Percentiles rank a stretch among this genome's conserved stretches.
These are phyloP conservation scores for Cochlearius cochlearius DNA, from an alignment of 2,113 vertebrate species.

Conservation along the genomic window DNA sequence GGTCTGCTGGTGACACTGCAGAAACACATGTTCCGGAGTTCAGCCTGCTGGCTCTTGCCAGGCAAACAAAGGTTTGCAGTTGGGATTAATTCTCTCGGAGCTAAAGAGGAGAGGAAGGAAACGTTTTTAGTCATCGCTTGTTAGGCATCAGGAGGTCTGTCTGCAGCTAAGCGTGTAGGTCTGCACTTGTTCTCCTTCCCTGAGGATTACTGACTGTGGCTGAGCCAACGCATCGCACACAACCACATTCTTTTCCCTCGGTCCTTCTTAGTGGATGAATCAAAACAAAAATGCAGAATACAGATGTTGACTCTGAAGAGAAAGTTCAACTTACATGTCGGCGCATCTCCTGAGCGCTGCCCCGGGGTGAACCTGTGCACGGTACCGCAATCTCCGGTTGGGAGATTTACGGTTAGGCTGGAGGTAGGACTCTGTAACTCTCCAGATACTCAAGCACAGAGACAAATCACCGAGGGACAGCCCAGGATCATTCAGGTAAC, in stretches of 20 bases:
- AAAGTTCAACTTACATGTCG: background rate
- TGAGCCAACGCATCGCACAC: background rate
- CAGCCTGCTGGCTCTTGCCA: background rate
- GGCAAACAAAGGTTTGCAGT: constrained; percentile 17
- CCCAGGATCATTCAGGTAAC: background rate
- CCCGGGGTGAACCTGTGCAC: background rate
- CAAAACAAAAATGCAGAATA: background rate
- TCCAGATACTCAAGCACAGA: background rate
- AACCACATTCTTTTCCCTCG: background rate
- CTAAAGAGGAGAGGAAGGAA: background rate
- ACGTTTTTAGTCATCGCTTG: background rate
- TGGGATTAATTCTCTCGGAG: constrained; percentile 1
- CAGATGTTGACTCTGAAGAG: background rate
- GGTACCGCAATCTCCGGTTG: accelerated
- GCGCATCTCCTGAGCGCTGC: background rate
- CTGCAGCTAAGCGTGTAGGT: background rate
- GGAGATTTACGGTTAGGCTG: background rate
- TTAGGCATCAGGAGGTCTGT: background rate
- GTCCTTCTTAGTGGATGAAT: background rate
- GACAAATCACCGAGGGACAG: background rate
- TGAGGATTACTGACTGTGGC: background rate
- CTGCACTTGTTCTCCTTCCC: background rate
- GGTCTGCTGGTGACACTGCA: background rate
- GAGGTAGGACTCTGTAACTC: background rate
- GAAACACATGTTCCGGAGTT: background rate